Percentiles rank a stretch among this genome's conserved stretches.
These are phyloP conservation scores for Anser cygnoides DNA, from an alignment of 2,113 vertebrate genomes.

Conservation along the genomic window DNA sequence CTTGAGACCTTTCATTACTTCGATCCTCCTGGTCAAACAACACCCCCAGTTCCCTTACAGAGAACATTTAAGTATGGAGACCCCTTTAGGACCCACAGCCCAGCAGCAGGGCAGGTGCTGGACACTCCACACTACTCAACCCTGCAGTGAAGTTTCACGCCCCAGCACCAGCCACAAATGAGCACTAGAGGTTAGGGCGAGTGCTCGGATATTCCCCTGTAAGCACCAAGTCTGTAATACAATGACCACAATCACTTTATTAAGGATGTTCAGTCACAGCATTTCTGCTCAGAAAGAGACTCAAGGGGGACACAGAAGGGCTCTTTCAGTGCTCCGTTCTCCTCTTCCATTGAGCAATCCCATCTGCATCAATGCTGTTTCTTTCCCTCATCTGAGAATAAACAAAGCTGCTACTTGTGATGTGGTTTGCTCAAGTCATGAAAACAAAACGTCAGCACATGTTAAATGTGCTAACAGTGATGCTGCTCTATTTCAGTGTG, in stretches of 20 bases:
- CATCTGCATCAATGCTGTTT: not conserved
- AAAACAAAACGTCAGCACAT: rapidly evolving
- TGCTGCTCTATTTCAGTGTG: slow-evolving; percentile 57
- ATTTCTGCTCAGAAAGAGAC: not conserved
- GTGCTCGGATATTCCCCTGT: not conserved
- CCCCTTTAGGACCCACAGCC: not conserved
- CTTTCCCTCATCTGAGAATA: not conserved
- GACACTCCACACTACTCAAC: not conserved
- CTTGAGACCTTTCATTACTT: not conserved
- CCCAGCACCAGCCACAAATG: not conserved
- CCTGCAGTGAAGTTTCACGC: not conserved
- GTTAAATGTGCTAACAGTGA: not conserved
- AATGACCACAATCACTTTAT: not conserved
- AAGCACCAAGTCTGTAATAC: not conserved
- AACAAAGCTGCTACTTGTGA: not conserved
- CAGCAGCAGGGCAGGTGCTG: not conserved
- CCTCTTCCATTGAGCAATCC: not conserved
- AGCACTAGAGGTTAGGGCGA: not conserved
- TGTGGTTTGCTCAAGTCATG: not conserved
- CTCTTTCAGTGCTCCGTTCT: not conserved
- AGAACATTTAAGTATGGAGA: not conserved
- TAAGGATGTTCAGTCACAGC: not conserved
- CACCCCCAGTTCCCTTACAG: rapidly evolving
- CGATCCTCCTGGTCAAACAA: not conserved
- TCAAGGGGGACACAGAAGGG: not conserved